Evolutionary conservation across 2,888 invertebrate species (phyloP).

Genomic region (Hymenopus coronatus): DNA sequence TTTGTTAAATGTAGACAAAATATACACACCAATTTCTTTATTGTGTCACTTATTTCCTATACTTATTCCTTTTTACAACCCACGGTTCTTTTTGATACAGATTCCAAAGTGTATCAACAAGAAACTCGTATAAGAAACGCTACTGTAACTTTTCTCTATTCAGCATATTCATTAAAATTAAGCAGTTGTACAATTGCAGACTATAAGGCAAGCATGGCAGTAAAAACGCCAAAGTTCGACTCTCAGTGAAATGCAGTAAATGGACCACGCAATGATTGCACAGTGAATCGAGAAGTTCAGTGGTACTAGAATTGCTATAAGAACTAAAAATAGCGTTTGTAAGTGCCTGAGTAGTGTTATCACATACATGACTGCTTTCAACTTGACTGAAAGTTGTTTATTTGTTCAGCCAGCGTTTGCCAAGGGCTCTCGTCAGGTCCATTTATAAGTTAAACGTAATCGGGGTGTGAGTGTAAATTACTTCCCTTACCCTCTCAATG

Average conservation of each 20-base stretch:
- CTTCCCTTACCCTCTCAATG: too few species aligned
- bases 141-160: too few species aligned
- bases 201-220: background rate
- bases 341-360: background rate
- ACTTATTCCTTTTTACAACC: too few species aligned
- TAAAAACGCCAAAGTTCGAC: background rate
- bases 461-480: too few species aligned
- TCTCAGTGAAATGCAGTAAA: background rate
- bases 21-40: too few species aligned
- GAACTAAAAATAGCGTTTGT: background rate
- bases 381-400: background rate
- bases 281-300: background rate
- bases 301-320: background rate
- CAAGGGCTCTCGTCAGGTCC: background rate
- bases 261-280: background rate
- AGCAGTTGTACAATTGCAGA: background rate
- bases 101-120: too few species aligned
- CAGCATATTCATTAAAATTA: background rate
- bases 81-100: too few species aligned
- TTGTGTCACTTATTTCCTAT: too few species aligned
- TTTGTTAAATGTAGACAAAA: too few species aligned
- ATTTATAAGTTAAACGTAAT: too few species aligned
- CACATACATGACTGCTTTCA: background rate
- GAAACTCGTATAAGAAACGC: too few species aligned
- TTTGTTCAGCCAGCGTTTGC: background rate